Evolutionary conservation across 2,113 vertebrate genomes (phyloP).

Genomic region (Symphodus melops): DNA sequence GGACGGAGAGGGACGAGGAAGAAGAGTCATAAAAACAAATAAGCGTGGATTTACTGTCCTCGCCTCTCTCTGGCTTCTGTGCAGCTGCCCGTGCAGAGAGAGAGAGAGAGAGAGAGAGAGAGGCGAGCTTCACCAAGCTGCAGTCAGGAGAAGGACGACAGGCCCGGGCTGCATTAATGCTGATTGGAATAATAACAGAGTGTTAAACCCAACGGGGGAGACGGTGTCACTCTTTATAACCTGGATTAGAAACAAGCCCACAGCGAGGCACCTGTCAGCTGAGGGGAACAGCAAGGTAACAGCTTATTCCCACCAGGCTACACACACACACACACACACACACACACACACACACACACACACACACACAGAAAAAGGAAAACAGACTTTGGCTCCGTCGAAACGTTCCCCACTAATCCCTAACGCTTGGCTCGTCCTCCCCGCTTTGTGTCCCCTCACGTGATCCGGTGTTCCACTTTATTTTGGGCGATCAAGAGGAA

Average conservation of each 20-base stretch:
- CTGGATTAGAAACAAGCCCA: slow-evolving; percentile 36
- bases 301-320: slow-evolving; percentile 33
- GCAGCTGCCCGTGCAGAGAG: slow-evolving; percentile 38
- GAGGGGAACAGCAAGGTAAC: slow-evolving; percentile 32
- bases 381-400: neutral
- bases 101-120: slow-evolving; percentile 36
- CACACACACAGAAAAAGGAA: too few relatives aligned
- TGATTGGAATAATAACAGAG: slow-evolving; percentile 54
- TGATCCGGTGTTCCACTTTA: neutral
- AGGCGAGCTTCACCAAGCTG: slow-evolving; percentile 26
- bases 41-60: slow-evolving; percentile 43
- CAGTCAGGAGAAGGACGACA: slow-evolving; percentile 17
- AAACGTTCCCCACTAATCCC: neutral
- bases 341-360: neutral
- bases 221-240: slow-evolving; percentile 36
- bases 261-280: slow-evolving; percentile 28
- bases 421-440: neutral
- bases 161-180: slow-evolving; percentile 20
- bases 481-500: neutral
- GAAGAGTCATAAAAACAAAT: slow-evolving; percentile 59
- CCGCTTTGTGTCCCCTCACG: neutral
- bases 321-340: neutral
- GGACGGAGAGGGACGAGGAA: slow-evolving; percentile 22
- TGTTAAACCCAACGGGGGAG: slow-evolving; percentile 37
- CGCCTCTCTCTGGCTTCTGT: slow-evolving; percentile 11